Base-by-base conservation (phyloP, 2,888 invertebrate species). In the Drosophila testacea region DNA sequence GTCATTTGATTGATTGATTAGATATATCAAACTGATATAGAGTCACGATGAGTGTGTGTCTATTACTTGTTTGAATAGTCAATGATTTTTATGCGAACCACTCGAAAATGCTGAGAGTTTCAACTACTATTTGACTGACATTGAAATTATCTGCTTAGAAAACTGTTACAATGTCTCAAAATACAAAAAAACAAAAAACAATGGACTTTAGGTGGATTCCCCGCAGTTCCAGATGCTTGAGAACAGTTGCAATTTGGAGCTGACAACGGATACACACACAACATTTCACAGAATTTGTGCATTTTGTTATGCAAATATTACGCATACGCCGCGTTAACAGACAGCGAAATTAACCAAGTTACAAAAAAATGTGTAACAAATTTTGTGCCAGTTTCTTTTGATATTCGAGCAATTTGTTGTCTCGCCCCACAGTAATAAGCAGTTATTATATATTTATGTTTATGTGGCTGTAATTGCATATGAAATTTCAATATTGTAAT, bases 1-100 rank as follows among this genome's bases (percentile, higher is more conserved):
- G 86, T 81, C 83, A 87, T 79, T 62, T 60, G 75, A 56, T 77
- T 85, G 84, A 80, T 85, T 79, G 83, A 83, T 83, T 72, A 72
- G 81, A 77, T 73, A 79, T 81, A 83, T 79, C 72, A 59, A 30
- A 54, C 42, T 50, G 50, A 10, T 28, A 5, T 42, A 55, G 42
- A 44, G 44, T 16, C 51, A 42, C 22, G 30, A 41, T 34, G 42
- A 22, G 9, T 13, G 39, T 39, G 39, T 42, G 4, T 41, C 39
- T 60, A 41, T 63, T 66, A 50, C 51, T 74, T 70, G 60, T 52
- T 48, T 64, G 59, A 52, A 73, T 67, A 72, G 48, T 73, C 76
- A 81, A 72, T 76, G 80, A 77, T 66, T 74, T 71, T 70, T 68
- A 73, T 68, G 69, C 73, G 70, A 41, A 13, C 27, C 60, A 77